phyloP scores from a whole-genome alignment of 2,888 invertebrate species.

The Lithodes maja region DNA sequence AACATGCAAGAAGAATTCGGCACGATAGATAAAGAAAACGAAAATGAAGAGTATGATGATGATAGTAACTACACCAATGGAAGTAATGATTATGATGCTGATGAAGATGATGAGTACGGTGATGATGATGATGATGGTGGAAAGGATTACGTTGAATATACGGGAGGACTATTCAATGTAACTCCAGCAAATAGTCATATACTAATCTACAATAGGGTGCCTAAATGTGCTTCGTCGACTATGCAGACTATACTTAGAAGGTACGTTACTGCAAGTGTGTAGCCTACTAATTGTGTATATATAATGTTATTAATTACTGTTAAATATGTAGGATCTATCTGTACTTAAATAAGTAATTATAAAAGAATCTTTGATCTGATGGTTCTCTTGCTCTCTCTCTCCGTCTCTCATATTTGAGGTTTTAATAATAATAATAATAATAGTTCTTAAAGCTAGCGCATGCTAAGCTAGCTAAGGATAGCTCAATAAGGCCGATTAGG shows the following conservation, averaged over 20 bases:
- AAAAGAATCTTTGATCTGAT: too few species aligned
- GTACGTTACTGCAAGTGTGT: constrained; percentile 1
- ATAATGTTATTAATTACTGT: too few species aligned
- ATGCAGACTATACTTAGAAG: constrained; percentile 53
- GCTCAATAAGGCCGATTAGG: too few species aligned
- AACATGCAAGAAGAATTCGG: not conserved
- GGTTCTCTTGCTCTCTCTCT: too few species aligned
- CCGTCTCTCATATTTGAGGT: too few species aligned
- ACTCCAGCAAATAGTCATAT: not conserved
- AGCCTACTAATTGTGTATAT: too few species aligned
- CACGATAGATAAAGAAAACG: not conserved
- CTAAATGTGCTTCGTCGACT: constrained; percentile 55
- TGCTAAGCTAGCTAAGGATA: too few species aligned
- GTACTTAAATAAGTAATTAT: too few species aligned
- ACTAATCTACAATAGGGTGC: constrained; percentile 52
- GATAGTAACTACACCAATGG: not conserved
- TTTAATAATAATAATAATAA: too few species aligned
- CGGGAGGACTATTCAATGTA: not conserved
- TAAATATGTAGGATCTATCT: too few species aligned
- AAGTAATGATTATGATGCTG: not conserved
- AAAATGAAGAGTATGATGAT: constrained; percentile 9
- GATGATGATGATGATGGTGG: not conserved
- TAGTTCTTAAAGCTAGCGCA: too few species aligned
- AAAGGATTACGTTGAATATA: not conserved
- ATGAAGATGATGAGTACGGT: not conserved